Evolutionary conservation across 1,140 invertebrate species (phyloP), one percentile per base, ranked within the genome.

Genomic region (Ephestia elutella): DNA sequence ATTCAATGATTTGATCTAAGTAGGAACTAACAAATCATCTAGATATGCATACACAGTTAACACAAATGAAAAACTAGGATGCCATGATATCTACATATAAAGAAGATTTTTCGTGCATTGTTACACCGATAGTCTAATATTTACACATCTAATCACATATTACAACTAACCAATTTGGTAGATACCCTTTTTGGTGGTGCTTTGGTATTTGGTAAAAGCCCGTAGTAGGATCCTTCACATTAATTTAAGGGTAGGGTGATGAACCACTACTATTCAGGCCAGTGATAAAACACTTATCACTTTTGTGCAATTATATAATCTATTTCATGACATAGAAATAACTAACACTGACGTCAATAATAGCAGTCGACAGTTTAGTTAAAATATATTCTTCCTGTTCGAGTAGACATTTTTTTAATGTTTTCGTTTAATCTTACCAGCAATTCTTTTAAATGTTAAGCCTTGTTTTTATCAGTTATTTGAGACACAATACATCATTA

Each of bases 321-420:
- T 30, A 54, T 54, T 54, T 53, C 32, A 13, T 35, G 13, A 35
- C 32, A 30, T 30, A 13, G 32, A 35, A 35, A 11, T 2, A 35
- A 35, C 32, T 35, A 25, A 35, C 32, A 35, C 17, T 54, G 60
- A 38, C 49, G 49, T 35, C 10, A 25, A 25, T 25, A 59, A 60
- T 62, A 62, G 60, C n/a, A 18, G 28, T 5, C 4, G 32, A 18
- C 55, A 63, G 49, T 56, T 51, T 56, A 19, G 60, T 61, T 61
- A 63, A 67, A 67, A 67, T 60, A 10, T 53, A 60, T 32, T 63
- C 58, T 61, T 49, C 18, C 53, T 56, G 56, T 58, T 67, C 65
- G 58, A 67, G 61, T 60, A 62, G 13, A 59, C 28, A 30, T 25
- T 25, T 25, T 25, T 25, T 25, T 25, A 25, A 25, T 25, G 7